phyloP scores from a whole-genome alignment of 2,113 vertebrate genomes.

The Xiphophorus couchianus region DNA sequence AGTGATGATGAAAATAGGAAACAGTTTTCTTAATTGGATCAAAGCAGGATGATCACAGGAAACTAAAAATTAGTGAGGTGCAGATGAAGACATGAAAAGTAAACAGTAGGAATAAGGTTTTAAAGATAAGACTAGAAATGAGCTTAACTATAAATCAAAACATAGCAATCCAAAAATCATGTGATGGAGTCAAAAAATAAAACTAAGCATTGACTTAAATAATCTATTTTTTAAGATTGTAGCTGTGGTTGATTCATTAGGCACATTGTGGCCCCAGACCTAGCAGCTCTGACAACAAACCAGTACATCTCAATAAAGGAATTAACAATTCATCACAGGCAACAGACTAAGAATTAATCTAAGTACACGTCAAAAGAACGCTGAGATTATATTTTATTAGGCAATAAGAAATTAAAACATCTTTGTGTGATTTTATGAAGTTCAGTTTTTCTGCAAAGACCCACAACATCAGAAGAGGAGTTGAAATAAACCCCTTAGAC shows the following conservation, averaged over 20 bases:
- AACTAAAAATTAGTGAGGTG: background rate
- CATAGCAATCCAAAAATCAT: background rate
- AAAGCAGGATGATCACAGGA: background rate
- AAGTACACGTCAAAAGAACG: background rate
- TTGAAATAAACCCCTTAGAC: constrained; percentile 26
- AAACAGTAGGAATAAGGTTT: background rate
- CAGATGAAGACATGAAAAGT: background rate
- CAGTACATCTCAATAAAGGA: background rate
- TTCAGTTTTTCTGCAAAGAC: background rate
- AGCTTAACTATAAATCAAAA: background rate
- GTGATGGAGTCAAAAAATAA: background rate
- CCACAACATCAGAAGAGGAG: background rate
- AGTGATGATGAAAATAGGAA: too few species aligned
- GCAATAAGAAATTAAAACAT: background rate
- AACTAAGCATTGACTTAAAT: background rate
- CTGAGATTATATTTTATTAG: background rate
- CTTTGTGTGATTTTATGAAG: background rate
- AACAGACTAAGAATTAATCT: background rate
- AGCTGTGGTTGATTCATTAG: background rate
- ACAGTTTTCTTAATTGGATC: background rate
- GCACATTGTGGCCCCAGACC: too few species aligned
- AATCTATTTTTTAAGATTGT: too few species aligned
- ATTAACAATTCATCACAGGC: background rate
- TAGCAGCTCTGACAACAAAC: background rate
- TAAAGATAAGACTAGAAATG: background rate